Conservation (phyloP, 2,888 invertebrate genomes). For the Polylopha cassiicola region DNA sequence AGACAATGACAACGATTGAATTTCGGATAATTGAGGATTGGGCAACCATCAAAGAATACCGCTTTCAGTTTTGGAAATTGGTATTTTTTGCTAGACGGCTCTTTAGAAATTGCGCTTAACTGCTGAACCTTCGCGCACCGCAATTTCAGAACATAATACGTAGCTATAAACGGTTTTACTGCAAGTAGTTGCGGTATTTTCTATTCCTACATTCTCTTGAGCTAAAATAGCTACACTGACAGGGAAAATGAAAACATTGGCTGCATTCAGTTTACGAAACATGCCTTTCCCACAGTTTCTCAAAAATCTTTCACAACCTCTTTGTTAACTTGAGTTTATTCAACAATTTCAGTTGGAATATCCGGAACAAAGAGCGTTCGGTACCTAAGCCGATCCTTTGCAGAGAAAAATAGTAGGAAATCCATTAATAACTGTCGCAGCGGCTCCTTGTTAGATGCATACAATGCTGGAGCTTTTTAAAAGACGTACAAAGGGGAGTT, state of each 20-base stretch:
- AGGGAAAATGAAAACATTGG: no score
- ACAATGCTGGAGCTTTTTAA: slow-evolving; percentile 76
- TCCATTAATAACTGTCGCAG: slow-evolving; percentile 73
- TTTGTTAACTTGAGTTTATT: slow-evolving; percentile 22
- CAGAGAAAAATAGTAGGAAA: slow-evolving; percentile 74
- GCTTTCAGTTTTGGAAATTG: slow-evolving; percentile 21
- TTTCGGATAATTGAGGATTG: slow-evolving; percentile 49
- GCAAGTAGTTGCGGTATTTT: no score
- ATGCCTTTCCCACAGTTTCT: slow-evolving; percentile 8
- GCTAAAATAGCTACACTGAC: no score
- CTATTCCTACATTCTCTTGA: no score
- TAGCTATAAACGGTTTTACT: no score
- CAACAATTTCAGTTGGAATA: slow-evolving; percentile 28
- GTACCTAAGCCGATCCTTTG: slow-evolving; percentile 69
- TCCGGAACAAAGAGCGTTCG: slow-evolving; percentile 49
- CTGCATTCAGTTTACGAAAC: no score
- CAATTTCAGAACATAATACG: no score
- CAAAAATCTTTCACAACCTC: slow-evolving; percentile 19
- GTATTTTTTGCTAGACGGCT: no score
- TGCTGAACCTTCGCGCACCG: no score
- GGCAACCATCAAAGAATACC: slow-evolving; percentile 36
- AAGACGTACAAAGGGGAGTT: slow-evolving; percentile 73
- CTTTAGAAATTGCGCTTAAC: no score
- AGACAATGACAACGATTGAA: slow-evolving; percentile 55
- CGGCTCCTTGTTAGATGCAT: slow-evolving; percentile 76